phyloP scores from a whole-genome alignment of 92 coral and sea anemone genomes.

The Siderastrea siderea region DNA sequence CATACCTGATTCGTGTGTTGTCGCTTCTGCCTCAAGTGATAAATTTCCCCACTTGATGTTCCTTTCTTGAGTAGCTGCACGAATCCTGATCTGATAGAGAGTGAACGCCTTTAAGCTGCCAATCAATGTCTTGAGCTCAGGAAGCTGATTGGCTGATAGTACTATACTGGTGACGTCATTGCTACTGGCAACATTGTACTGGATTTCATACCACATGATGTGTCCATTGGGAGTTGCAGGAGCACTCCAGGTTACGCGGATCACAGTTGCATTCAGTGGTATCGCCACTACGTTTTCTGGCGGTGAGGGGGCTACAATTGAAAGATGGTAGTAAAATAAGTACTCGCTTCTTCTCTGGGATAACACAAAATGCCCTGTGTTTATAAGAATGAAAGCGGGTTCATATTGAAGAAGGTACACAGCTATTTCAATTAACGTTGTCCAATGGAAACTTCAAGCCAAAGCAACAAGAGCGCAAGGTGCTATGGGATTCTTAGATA shows the following conservation, averaged over 20 bases:
- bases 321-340: too few species aligned
- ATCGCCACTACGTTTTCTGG: slow-evolving; percentile 65
- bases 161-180: slow-evolving; percentile 43
- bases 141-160: slow-evolving; percentile 51
- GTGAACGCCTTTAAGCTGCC: slow-evolving; percentile 72
- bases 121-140: slow-evolving; percentile 41
- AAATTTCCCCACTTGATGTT: slow-evolving; percentile 87
- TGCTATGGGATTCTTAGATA: too few species aligned
- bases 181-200: slow-evolving; percentile 64
- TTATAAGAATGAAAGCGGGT: too few species aligned
- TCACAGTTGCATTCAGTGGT: slow-evolving; percentile 75
- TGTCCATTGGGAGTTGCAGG: slow-evolving; percentile 85
- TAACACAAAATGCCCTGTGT: too few species aligned
- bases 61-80: slow-evolving; percentile 79
- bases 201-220: slow-evolving; percentile 79
- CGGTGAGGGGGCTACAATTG: slow-evolving; percentile 78
- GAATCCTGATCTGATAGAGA: slow-evolving; percentile 76
- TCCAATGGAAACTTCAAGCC: too few species aligned
- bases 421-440: too few species aligned
- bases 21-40: slow-evolving; percentile 58
- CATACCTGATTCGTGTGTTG: slow-evolving; percentile 87
- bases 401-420: too few species aligned
- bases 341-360: too few species aligned
- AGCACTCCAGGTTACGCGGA: slow-evolving; percentile 75
- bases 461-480: too few species aligned